Base-by-base conservation (phyloP, 2,888 invertebrate species). In the Geotrupes spiniger region DNA sequence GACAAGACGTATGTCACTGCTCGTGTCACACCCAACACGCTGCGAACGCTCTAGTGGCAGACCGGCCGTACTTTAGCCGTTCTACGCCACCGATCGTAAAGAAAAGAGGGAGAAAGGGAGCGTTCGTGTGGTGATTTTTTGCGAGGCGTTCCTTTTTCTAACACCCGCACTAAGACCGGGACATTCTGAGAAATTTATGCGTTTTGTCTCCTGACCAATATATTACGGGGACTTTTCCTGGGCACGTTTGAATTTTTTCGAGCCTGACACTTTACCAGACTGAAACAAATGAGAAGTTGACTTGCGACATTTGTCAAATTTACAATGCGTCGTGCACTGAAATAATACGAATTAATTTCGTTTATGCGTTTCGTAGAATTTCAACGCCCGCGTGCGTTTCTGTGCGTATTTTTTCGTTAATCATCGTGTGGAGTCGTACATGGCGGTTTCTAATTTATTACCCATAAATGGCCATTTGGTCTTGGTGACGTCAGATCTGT, bases 1-100 rank as follows among this genome's bases (percentile, higher is more conserved):
- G 62, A 64, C 63, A 63, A 63, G 64, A 64, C 62, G 64, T 66
- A 64, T 65, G 65, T 66, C 64, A 65, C 52, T 56, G 61, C 51
- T 59, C 60, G 53, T 59, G 63, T 61, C 61, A 63, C 63, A 63
- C 63, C 62, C 64, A 65, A 54, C 62, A 58, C 63, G 57, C 59
- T 60, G 60, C 61, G 60, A 59, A 52, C 49, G 50, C 29, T 45
- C 44, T 17, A 17, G n/a, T 38, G 16, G 16, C 33, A 33, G 12
- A 33, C n/a, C 33, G 15, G 15, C 33, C 14, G 14, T 33, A 33
- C 33, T 10, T 42, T 26, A 6, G 8, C 33, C 31, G 25, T 37
- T 37, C 9, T 31, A 25, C 17, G 12, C 33, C 12, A 26, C 12
- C 12, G 26, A 21, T 39, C 33, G 14, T 12, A 33, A 15, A 12